Conservation (phyloP, 2,888 invertebrate genomes). For the Pterostichus niger region DNA sequence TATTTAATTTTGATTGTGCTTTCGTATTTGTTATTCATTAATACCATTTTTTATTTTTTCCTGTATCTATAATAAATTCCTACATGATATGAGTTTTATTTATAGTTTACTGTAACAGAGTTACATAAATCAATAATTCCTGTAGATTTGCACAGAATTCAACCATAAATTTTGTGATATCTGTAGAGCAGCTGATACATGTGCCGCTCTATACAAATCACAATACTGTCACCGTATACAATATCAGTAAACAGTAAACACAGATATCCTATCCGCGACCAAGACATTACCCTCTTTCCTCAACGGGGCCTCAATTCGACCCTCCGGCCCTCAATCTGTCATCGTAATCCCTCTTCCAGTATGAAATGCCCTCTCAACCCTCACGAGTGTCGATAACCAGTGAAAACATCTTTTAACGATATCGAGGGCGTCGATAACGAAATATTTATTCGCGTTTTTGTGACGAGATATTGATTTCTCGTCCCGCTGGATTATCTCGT, state of each 20-base stretch:
- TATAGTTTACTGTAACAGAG: too few relatives aligned
- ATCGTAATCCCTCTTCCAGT: slow-evolving; percentile 26
- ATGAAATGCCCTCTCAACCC: slow-evolving; percentile 16
- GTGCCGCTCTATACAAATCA: slow-evolving; percentile 4
- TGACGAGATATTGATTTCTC: slow-evolving; percentile 21
- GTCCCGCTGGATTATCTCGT: neutral
- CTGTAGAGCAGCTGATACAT: neutral
- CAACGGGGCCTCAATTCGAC: slow-evolving; percentile 12
- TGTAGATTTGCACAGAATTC: neutral
- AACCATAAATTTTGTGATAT: neutral
- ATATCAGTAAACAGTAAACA: slow-evolving; percentile 30
- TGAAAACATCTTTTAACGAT: slow-evolving; percentile 34
- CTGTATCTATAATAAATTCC: too few relatives aligned
- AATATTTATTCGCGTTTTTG: slow-evolving; percentile 29
- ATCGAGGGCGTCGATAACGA: slow-evolving; percentile 11
- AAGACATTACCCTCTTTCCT: slow-evolving; percentile 10
- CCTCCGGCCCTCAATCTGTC: slow-evolving; percentile 37
- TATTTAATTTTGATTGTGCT: too few relatives aligned
- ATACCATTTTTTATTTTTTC: too few relatives aligned
- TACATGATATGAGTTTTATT: too few relatives aligned
- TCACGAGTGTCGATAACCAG: slow-evolving; percentile 3
- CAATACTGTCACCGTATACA: neutral
- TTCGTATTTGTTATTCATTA: too few relatives aligned
- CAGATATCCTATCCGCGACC: slow-evolving; percentile 18
- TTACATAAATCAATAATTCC: too few relatives aligned